Percentiles rank a stretch among this genome's conserved stretches.
phyloP scores from a whole-genome alignment of 1,140 invertebrate genomes.

The Drosophila chauvacae region DNA sequence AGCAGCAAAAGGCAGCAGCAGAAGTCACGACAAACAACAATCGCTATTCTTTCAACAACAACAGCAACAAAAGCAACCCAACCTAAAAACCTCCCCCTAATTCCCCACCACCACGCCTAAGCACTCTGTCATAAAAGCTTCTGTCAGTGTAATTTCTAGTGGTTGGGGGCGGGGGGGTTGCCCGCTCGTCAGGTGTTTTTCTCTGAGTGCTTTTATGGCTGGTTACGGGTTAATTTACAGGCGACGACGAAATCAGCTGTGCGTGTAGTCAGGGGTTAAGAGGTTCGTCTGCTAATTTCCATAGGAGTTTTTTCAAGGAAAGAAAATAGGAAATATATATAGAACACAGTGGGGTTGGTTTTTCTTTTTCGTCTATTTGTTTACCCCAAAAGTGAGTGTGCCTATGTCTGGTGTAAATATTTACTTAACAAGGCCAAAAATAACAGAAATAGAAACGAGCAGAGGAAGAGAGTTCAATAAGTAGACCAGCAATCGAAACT shows the following conservation, averaged over 20 bases:
- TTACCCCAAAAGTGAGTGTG: constrained; percentile 31
- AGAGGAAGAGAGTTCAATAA: constrained; percentile 34
- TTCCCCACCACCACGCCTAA: constrained; percentile 10
- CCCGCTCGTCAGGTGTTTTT: constrained; percentile 40
- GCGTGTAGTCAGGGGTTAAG: constrained; percentile 36
- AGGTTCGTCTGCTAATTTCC: constrained; percentile 22
- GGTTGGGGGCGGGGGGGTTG: background rate
- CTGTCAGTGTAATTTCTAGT: constrained; percentile 24
- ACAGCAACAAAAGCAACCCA: background rate
- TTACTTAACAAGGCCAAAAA: constrained; percentile 30
- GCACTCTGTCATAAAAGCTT: constrained; percentile 30
- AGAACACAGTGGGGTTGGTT: constrained; percentile 23
- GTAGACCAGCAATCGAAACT: constrained; percentile 13
- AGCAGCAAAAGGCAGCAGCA: constrained; percentile 56
- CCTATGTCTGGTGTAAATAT: constrained; percentile 28
- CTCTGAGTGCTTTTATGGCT: constrained; percentile 3
- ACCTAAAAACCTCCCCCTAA: constrained; percentile 15
- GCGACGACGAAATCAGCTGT: constrained; percentile 35
- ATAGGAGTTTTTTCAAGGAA: background rate
- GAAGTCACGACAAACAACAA: constrained; percentile 13
- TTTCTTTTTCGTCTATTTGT: constrained; percentile 1
- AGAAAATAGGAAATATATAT: background rate
- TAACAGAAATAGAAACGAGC: constrained; percentile 30
- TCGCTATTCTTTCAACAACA: constrained; percentile 16
- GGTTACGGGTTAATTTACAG: constrained; percentile 29